phyloP scores from a whole-genome alignment of 2,113 vertebrate species.

The Percopsis transmontana region DNA sequence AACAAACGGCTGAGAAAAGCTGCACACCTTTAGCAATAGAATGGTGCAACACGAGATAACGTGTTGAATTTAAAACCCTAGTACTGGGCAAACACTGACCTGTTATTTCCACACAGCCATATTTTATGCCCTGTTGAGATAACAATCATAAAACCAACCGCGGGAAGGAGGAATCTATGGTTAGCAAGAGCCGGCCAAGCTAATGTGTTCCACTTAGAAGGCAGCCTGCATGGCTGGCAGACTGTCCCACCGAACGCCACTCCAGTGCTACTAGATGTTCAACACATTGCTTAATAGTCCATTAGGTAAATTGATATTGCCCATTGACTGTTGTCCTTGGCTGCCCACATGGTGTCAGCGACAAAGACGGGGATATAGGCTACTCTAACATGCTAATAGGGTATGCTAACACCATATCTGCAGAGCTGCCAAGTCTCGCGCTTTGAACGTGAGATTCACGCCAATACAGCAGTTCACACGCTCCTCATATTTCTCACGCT shows the following conservation, averaged over 20 bases:
- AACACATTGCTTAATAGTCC: conserved; percentile 69
- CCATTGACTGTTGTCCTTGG: conserved; percentile 69
- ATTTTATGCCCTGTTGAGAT: not conserved
- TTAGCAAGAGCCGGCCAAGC: conserved; percentile 26
- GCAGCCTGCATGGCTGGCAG: conserved; percentile 42
- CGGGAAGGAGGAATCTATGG: conserved; percentile 15
- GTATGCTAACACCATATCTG: conserved; percentile 23
- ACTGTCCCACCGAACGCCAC: conserved; percentile 44
- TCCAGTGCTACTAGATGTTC: conserved; percentile 50
- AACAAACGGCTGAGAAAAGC: no score
- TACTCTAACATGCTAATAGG: conserved; percentile 24
- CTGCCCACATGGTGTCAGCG: conserved; percentile 50
- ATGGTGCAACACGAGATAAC: no score
- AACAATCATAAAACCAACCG: conserved; percentile 15
- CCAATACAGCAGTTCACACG: no score
- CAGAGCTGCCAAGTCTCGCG: no score
- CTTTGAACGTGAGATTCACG: no score
- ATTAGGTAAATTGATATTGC: conserved; percentile 71
- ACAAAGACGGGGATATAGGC: conserved; percentile 38
- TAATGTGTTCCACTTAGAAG: conserved; percentile 44
- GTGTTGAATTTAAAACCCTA: no score
- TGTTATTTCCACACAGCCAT: conserved; percentile 18
- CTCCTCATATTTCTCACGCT: no score
- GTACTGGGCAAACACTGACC: not conserved
- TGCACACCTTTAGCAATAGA: no score